Conservation (phyloP, 2,113 vertebrate genomes). For the Myotis brandtii region DNA sequence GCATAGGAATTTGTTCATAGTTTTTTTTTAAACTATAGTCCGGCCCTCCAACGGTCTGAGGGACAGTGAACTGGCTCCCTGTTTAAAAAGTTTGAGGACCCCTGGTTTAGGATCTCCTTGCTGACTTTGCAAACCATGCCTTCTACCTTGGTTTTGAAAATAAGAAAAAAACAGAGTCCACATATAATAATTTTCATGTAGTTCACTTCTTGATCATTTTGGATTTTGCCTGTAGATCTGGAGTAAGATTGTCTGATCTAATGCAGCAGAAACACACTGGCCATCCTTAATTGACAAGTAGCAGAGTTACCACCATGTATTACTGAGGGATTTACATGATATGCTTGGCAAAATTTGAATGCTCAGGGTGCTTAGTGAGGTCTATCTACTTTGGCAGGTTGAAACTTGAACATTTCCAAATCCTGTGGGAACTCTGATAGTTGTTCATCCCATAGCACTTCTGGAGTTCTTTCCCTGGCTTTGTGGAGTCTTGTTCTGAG, state of each 20-base stretch:
- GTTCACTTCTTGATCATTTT: conserved; percentile 46
- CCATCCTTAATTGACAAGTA: background rate
- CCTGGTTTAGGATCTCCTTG: background rate
- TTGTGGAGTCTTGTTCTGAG: background rate
- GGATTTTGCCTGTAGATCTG: background rate
- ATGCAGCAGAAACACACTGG: background rate
- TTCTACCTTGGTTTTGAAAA: conserved; percentile 38
- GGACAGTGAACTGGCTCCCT: too few relatives aligned
- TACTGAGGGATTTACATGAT: background rate
- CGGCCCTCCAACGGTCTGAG: too few relatives aligned
- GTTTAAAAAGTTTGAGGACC: too few relatives aligned
- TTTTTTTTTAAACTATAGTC: too few relatives aligned
- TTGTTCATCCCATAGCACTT: background rate
- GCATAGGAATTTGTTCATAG: too few relatives aligned
- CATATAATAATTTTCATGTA: background rate
- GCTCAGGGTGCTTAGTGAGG: background rate
- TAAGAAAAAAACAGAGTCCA: background rate
- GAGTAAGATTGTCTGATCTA: background rate
- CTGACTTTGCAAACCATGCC: background rate
- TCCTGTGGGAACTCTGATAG: background rate
- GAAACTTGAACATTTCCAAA: conserved; percentile 9
- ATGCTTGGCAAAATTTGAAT: background rate
- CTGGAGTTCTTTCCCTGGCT: background rate
- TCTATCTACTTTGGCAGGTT: background rate
- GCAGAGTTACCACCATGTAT: background rate